phyloP scores from a whole-genome alignment of 2,113 vertebrate species.

The Xenopus laevis region DNA sequence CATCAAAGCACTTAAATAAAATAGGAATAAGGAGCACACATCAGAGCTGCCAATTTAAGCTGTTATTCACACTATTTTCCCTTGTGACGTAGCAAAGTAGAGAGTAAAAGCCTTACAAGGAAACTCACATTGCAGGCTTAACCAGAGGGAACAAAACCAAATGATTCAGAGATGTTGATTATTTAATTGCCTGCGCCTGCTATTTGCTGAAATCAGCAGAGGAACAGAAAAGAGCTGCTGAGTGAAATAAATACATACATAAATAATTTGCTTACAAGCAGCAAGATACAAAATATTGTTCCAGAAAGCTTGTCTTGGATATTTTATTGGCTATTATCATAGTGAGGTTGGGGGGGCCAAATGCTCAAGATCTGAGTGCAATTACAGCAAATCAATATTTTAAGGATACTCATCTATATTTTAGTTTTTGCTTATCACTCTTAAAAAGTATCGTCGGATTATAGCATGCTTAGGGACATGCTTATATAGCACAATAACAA shows the following conservation, averaged over 20 bases:
- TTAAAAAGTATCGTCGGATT: neutral
- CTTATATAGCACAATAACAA: too few species aligned
- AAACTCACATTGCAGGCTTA: neutral
- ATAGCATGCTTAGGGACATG: too few species aligned
- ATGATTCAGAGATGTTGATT: constrained; percentile 34
- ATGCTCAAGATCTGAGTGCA: neutral
- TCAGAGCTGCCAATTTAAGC: neutral
- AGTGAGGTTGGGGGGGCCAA: neutral
- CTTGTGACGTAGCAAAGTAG: neutral
- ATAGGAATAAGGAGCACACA: constrained; percentile 16
- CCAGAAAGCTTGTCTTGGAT: constrained; percentile 3
- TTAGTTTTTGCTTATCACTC: neutral
- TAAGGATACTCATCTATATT: constrained; percentile 16
- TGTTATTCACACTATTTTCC: neutral
- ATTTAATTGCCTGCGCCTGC: constrained; percentile 33
- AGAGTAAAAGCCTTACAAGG: neutral
- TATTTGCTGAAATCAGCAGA: constrained; percentile 37
- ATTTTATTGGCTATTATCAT: constrained; percentile 20
- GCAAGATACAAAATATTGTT: constrained; percentile 5
- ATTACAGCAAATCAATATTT: constrained; percentile 23
- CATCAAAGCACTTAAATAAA: constrained; percentile 28
- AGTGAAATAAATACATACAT: constrained; percentile 39
- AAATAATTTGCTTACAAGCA: constrained; percentile 37
- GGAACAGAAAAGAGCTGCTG: constrained; percentile 32
- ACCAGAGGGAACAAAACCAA: constrained; percentile 21